These are phyloP conservation scores for Metellina segmentata DNA, from an alignment of 2,888 invertebrate species.

Conservation along the genomic window DNA sequence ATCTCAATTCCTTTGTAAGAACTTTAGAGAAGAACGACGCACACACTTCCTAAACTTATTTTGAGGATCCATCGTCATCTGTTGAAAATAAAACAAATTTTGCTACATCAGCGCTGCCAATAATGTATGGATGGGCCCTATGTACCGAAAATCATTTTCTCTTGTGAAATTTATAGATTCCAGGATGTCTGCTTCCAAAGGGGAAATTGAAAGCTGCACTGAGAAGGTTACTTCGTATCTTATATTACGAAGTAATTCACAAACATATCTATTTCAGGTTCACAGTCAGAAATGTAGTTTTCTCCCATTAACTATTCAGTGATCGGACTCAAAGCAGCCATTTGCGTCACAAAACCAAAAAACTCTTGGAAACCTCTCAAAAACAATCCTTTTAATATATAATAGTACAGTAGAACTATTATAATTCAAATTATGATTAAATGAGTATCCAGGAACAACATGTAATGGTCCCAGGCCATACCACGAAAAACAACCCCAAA, in stretches of 20 bases:
- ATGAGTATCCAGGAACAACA: no score
- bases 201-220: not conserved
- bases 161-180: no score
- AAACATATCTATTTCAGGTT: not conserved
- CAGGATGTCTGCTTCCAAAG: not conserved
- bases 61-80: conserved; percentile 17
- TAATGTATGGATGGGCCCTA: not conserved
- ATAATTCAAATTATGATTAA: no score
- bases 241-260: not conserved
- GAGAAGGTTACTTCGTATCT: not conserved
- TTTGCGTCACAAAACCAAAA: no score
- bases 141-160: no score
- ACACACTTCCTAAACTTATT: conserved; percentile 31
- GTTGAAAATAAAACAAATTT: conserved; percentile 24
- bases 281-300: not conserved
- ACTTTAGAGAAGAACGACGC: conserved; percentile 40
- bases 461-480: no score
- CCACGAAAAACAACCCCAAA: no score
- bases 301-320: not conserved
- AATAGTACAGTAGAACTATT: no score
- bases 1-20: conserved; percentile 28
- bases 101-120: conserved; percentile 34
- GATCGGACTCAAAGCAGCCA: no score
- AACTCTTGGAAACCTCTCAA: no score
- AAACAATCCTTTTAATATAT: no score